phyloP scores from a whole-genome alignment of 2,797 vertebrate species.

The Gobionotothen gibberifrons region DNA sequence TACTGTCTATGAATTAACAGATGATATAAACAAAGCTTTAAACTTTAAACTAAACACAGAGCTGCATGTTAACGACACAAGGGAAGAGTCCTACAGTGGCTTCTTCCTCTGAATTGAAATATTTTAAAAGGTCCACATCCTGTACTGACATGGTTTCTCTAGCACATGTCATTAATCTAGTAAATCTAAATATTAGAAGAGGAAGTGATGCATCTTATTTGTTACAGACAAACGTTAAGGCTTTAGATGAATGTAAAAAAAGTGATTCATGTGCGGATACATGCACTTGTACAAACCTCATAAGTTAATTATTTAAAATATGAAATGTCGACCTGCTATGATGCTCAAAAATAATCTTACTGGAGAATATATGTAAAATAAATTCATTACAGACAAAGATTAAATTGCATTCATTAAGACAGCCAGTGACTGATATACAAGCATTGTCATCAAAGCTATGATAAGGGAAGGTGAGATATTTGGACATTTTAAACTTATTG shows the following conservation, averaged over 20 bases:
- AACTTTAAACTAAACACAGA: conserved; percentile 1
- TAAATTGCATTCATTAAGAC: too few species aligned
- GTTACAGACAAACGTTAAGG: background rate
- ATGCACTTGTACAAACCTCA: background rate
- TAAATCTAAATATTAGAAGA: conserved; percentile 12
- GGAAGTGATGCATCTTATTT: background rate
- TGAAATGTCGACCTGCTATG: background rate
- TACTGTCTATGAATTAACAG: background rate
- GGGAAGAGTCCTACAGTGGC: background rate
- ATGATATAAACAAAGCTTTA: background rate
- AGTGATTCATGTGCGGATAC: background rate
- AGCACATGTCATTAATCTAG: background rate
- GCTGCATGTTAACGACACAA: background rate
- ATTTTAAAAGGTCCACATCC: conserved; percentile 3
- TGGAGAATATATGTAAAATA: background rate
- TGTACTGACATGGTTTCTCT: background rate
- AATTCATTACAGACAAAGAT: background rate
- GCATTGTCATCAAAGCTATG: background rate
- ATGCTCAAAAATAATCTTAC: too few species aligned
- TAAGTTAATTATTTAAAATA: background rate
- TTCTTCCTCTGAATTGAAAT: conserved; percentile 14
- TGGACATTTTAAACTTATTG: too few species aligned
- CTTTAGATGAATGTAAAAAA: background rate
- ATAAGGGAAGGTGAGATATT: background rate
- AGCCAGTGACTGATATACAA: background rate